Conservation (phyloP, 2,888 invertebrate genomes). For the Hirtodrosophila histrioides region DNA sequence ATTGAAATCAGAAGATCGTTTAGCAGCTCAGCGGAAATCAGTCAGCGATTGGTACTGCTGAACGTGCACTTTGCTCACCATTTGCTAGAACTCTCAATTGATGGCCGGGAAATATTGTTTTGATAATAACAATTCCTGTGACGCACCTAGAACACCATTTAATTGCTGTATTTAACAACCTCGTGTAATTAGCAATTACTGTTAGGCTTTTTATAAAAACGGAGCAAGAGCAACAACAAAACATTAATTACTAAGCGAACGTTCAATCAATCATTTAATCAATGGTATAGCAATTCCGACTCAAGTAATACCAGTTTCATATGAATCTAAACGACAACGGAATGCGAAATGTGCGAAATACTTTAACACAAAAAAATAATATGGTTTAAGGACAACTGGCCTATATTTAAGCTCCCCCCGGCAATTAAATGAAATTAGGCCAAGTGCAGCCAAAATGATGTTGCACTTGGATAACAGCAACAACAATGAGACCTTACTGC, state of each 20-base stretch:
- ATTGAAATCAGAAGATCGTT: too few relatives aligned
- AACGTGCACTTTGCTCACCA: too few relatives aligned
- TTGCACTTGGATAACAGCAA: constrained; percentile 36
- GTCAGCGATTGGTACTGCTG: too few relatives aligned
- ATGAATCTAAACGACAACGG: constrained; percentile 10
- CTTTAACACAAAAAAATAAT: constrained; percentile 16
- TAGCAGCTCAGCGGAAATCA: too few relatives aligned
- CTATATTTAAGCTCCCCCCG: constrained; percentile 42
- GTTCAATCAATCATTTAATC: constrained; percentile 43
- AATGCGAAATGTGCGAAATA: constrained; percentile 17
- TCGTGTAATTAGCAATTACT: not conserved
- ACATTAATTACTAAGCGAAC: constrained; percentile 27
- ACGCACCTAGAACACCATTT: not conserved
- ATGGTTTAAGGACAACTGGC: constrained; percentile 43
- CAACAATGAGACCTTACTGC: constrained; percentile 17
- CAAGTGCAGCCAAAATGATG: constrained; percentile 56
- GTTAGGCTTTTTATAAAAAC: constrained; percentile 1
- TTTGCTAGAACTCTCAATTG: too few relatives aligned
- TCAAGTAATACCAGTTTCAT: constrained; percentile 51
- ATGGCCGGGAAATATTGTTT: too few relatives aligned
- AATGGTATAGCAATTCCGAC: constrained; percentile 37
- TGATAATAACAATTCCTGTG: not conserved
- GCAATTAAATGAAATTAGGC: constrained; percentile 61
- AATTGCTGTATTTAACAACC: not conserved
- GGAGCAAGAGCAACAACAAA: not conserved